These are phyloP conservation scores for Lagopus leucura DNA, from an alignment of 2,113 vertebrate species.

Conservation along the genomic window DNA sequence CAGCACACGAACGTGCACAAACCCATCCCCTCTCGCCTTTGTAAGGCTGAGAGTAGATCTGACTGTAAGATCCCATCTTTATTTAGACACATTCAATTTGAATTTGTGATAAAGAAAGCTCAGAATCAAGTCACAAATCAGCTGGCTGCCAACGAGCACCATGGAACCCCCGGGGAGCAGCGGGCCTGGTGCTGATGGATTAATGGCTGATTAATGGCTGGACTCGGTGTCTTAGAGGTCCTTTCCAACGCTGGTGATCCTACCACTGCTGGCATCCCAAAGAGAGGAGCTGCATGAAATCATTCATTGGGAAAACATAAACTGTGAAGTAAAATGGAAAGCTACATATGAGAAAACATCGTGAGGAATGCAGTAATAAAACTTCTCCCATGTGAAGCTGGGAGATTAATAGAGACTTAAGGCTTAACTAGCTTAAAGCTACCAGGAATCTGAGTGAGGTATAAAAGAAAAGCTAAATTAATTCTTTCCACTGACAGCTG, in stretches of 20 bases:
- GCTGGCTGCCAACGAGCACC: neutral
- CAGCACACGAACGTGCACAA: neutral
- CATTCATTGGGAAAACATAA: neutral
- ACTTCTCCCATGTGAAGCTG: neutral
- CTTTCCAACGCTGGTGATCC: too few relatives aligned
- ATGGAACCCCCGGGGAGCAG: neutral
- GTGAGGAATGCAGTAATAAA: neutral
- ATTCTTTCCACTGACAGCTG: neutral
- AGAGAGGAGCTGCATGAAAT: fast-evolving
- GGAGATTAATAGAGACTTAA: neutral
- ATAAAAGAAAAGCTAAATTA: neutral
- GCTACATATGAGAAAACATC: neutral
- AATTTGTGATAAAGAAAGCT: neutral
- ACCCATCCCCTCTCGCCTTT: neutral
- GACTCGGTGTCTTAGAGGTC: too few relatives aligned
- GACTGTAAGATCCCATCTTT: neutral
- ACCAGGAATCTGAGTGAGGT: neutral
- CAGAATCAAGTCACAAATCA: neutral
- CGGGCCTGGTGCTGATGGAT: neutral
- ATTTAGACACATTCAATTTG: neutral
- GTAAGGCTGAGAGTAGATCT: neutral
- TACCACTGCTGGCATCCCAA: fast-evolving
- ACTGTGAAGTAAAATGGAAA: neutral
- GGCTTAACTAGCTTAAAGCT: neutral
- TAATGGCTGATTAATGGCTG: too few relatives aligned